phyloP scores from a whole-genome alignment of 2,888 invertebrate species.

The Alsophila aescularia region DNA sequence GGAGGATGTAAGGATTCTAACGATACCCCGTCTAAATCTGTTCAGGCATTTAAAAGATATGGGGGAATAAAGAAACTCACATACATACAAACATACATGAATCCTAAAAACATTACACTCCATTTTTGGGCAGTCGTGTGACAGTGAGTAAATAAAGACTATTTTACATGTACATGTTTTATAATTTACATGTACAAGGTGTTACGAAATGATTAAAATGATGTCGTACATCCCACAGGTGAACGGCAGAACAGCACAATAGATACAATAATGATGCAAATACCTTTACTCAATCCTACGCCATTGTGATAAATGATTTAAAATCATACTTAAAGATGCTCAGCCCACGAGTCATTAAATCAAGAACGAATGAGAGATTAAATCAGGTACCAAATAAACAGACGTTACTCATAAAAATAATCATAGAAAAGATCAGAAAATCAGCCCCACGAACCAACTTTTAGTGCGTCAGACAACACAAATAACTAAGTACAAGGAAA shows the following conservation, averaged over 20 bases:
- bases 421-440: not conserved
- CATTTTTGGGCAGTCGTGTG: too few species aligned
- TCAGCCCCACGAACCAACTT: too few species aligned
- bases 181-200: too few species aligned
- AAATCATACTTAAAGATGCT: slow-evolving; percentile 27
- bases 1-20: too few species aligned
- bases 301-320: slow-evolving; percentile 29
- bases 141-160: too few species aligned
- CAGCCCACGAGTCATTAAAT: slow-evolving; percentile 26
- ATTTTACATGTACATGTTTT: too few species aligned
- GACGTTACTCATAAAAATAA: slow-evolving; percentile 1
- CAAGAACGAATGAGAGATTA: slow-evolving; percentile 4
- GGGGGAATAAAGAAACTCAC: too few species aligned
- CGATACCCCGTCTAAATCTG: too few species aligned
- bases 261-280: slow-evolving; percentile 27
- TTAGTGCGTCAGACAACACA: not conserved
- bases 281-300: slow-evolving; percentile 33
- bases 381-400: not conserved
- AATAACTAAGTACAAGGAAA: not conserved
- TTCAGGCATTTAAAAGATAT: too few species aligned
- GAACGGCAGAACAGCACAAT: slow-evolving; percentile 24
- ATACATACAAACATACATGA: too few species aligned
- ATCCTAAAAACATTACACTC: too few species aligned
- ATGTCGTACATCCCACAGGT: slow-evolving; percentile 36
- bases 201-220: slow-evolving; percentile 16